Percentiles rank a stretch among this genome's conserved stretches.
These are phyloP conservation scores for Xylocopa sonorina DNA, from an alignment of 1,140 invertebrate species.

Conservation along the genomic window DNA sequence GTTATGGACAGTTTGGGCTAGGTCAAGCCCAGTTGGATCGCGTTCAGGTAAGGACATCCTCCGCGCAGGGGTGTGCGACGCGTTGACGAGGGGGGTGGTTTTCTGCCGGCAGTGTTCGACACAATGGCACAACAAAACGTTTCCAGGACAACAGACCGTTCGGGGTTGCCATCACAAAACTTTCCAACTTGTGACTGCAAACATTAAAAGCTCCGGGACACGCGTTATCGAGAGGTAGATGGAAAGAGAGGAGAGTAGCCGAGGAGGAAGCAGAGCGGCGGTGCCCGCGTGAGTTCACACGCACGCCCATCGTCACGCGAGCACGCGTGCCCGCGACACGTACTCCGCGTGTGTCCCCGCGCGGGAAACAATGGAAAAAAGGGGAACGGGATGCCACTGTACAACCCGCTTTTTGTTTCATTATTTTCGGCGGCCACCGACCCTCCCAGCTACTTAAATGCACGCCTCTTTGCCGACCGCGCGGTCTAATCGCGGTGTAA, in stretches of 20 bases:
- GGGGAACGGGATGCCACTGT: slow-evolving; percentile 2
- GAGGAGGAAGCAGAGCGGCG: background rate
- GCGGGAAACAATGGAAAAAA: slow-evolving; percentile 48
- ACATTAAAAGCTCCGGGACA: slow-evolving; percentile 64
- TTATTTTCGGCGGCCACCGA: slow-evolving; percentile 1
- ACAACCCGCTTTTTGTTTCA: background rate
- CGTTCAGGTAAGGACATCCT: slow-evolving; percentile 28
- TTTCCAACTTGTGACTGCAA: slow-evolving; percentile 72
- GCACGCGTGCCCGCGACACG: slow-evolving; percentile 57
- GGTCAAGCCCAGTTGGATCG: slow-evolving; percentile 61
- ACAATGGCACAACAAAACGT: slow-evolving; percentile 77
- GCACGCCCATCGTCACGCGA: slow-evolving; percentile 61
- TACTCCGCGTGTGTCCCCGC: slow-evolving; percentile 45
- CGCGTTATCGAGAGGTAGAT: slow-evolving; percentile 42
- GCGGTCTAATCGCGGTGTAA: background rate
- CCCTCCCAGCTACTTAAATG: slow-evolving; percentile 11
- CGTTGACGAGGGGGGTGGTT: slow-evolving; percentile 27
- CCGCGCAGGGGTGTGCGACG: background rate
- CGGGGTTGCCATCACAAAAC: slow-evolving; percentile 79
- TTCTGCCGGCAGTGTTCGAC: slow-evolving; percentile 44
- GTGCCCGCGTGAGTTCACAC: slow-evolving; percentile 41
- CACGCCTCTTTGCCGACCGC: no score
- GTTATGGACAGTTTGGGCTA: slow-evolving; percentile 58
- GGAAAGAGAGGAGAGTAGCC: no score
- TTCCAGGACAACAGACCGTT: slow-evolving; percentile 69